Percentiles rank a stretch among this genome's conserved stretches.
These are phyloP conservation scores for Polydrusus tereticollis DNA, from an alignment of 2,888 invertebrate species.

Conservation along the genomic window DNA sequence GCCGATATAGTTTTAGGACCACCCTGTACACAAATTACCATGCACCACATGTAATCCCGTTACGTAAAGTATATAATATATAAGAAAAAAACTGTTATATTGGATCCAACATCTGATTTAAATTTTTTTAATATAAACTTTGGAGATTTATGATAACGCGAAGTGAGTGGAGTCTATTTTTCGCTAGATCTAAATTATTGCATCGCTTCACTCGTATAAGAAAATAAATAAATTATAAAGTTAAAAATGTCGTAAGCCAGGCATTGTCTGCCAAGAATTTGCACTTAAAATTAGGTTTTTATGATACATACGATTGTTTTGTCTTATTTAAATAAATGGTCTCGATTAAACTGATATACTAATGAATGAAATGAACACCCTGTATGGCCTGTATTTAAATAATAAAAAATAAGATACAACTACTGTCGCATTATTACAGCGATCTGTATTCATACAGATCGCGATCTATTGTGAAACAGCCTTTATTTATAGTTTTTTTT, in stretches of 20 bases:
- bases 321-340: constrained; percentile 9
- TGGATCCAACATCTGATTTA: constrained; percentile 16
- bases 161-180: constrained; percentile 19
- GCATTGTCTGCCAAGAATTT: constrained; percentile 26
- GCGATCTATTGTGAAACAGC: too few species aligned
- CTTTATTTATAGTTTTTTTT: too few species aligned
- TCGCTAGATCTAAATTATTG: constrained; percentile 11
- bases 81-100: neutral
- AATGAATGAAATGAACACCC: too few species aligned
- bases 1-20: neutral
- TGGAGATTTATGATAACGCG: constrained; percentile 18
- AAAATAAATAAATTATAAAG: constrained; percentile 28
- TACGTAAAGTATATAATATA: neutral
- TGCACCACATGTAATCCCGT: neutral
- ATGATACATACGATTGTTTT: constrained; percentile 1
- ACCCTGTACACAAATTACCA: neutral
- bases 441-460: too few species aligned
- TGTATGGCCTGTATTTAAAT: too few species aligned
- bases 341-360: neutral
- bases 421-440: too few species aligned
- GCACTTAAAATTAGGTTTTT: constrained; percentile 17
- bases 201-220: constrained; percentile 7
- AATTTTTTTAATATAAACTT: constrained; percentile 25
- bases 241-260: constrained; percentile 18
- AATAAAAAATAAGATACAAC: too few species aligned